Base-by-base conservation (phyloP, 2,113 vertebrate genomes). In the Bagarius yarrelli region DNA sequence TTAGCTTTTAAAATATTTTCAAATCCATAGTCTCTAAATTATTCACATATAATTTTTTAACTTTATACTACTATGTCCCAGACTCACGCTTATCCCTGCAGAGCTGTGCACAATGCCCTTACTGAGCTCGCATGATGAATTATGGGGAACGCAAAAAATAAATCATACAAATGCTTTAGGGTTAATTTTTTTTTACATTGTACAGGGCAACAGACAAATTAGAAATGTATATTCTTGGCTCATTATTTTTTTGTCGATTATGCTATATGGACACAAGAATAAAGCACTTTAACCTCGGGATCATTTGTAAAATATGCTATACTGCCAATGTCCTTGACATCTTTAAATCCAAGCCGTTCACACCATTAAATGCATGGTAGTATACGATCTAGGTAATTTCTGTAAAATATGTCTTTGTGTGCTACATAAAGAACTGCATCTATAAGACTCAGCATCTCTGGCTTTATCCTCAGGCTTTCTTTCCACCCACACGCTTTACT, bases 381-480 rank as follows among this genome's bases (percentile, higher is more conserved):
- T 66, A 18, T 36, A 21, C 21, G 36, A 16, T 6, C 5, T 8
- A 34, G 23, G 60, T n/a, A 1, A 53, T 78, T 55, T n/a, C 9
- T 53, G 13, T 55, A 57, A 47, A 61, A 63, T 52, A 59, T 27
- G 14, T 47, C 47, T 25, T 5, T 36, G 61, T 55, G 76, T 66
- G 27, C 36, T 16, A 25, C 40, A 73, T 53, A 69, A 73, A 80
- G 44, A 80, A 25, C 56, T 1, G 69, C 34, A 30, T 27, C 36
- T 21, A 34, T 32, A 73, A 60, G 69, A 73, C 79, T 84, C 52
- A 57, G 59, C 59, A 75, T 83, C 83, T 85, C 81, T 61, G 55
- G 71, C 76, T 64, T 79, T 83, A 69, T 83, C 85, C 84, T 9
- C 52, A 84, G 84, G 85, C 74, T 34, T 73, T 59, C 34, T 83